phyloP scores from a whole-genome alignment of 2,888 invertebrate genomes.

The Latheticus oryzae region DNA sequence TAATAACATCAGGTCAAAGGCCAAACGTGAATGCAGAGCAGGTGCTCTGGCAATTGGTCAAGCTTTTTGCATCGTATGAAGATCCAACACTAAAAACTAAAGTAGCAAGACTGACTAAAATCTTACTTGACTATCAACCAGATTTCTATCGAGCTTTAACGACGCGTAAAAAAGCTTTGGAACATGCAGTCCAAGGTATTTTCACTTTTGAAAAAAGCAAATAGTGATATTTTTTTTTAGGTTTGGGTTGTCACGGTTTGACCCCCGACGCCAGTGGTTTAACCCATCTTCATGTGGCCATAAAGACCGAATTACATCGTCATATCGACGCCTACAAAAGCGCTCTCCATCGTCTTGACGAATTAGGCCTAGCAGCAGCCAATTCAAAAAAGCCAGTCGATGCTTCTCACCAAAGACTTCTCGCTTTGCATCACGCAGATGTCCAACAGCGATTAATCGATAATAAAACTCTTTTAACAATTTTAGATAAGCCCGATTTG shows the following conservation, averaged over 20 bases:
- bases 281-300: slow-evolving; percentile 83
- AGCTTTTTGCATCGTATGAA: slow-evolving; percentile 73
- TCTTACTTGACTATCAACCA: slow-evolving; percentile 74
- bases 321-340: slow-evolving; percentile 88
- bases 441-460: slow-evolving; percentile 92
- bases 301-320: slow-evolving; percentile 85
- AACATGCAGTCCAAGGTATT: slow-evolving; percentile 85
- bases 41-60: slow-evolving; percentile 87
- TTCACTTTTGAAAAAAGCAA: slow-evolving; percentile 5
- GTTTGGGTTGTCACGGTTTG: slow-evolving; percentile 87
- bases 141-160: slow-evolving; percentile 76
- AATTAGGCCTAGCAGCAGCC: slow-evolving; percentile 71
- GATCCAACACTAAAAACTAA: slow-evolving; percentile 73
- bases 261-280: slow-evolving; percentile 74
- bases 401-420: slow-evolving; percentile 88
- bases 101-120: slow-evolving; percentile 71
- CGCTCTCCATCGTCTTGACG: slow-evolving; percentile 88
- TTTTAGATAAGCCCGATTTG: slow-evolving; percentile 83
- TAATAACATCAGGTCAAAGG: slow-evolving; percentile 68
- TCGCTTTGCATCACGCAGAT: slow-evolving; percentile 85
- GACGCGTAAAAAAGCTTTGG: slow-evolving; percentile 77
- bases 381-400: slow-evolving; percentile 74
- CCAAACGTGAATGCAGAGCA: slow-evolving; percentile 80
- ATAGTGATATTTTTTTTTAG: slow-evolving; percentile 58
- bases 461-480: slow-evolving; percentile 89